Conservation (phyloP, 2,113 vertebrate species). For the Recurvirostra avosetta region DNA sequence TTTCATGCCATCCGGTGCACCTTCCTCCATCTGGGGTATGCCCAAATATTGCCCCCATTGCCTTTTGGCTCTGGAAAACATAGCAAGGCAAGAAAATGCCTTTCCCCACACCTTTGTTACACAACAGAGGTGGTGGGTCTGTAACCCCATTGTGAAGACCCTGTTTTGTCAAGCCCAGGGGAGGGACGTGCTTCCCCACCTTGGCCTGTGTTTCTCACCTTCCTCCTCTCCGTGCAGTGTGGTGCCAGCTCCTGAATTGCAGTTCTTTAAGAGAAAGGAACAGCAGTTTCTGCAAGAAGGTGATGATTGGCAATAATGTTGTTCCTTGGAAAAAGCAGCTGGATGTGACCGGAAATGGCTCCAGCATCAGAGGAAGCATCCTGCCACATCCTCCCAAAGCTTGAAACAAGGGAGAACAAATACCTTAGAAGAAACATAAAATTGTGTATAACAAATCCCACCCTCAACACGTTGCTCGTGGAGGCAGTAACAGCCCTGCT, state of each 20-base stretch:
- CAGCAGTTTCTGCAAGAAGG: background rate
- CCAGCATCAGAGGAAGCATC: background rate
- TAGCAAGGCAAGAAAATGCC: background rate
- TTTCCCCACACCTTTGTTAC: fast-evolving
- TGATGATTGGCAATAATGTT: background rate
- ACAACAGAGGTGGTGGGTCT: background rate
- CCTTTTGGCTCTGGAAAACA: background rate
- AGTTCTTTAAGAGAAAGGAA: background rate
- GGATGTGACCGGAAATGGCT: background rate
- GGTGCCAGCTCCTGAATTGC: background rate
- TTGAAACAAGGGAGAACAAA: background rate
- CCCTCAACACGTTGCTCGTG: fast-evolving
- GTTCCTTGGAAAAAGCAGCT: background rate
- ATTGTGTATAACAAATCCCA: background rate
- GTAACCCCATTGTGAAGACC: background rate
- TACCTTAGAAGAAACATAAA: background rate
- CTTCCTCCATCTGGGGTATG: background rate
- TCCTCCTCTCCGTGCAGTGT: background rate
- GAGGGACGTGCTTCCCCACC: fast-evolving
- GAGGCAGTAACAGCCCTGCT: background rate
- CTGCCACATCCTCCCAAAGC: background rate
- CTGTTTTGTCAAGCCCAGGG: background rate
- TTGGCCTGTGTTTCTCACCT: background rate
- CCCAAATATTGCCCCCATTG: background rate
- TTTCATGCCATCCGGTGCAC: background rate